Evolutionary conservation across 2,113 vertebrate species (phyloP).

Genomic region (Echinops telfairi): DNA sequence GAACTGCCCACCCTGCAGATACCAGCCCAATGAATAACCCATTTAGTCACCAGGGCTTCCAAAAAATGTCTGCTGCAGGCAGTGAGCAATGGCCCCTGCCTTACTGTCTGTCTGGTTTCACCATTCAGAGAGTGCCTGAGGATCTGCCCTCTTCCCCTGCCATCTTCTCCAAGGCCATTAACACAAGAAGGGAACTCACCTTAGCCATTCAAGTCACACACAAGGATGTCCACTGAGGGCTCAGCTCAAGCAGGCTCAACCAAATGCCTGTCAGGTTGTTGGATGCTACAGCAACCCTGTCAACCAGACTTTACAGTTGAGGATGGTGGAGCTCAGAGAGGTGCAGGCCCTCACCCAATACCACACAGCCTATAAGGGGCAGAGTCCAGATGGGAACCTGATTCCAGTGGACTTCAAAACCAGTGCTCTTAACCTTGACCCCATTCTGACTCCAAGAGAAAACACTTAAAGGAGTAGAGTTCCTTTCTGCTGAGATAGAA

Average conservation of each 20-base stretch:
- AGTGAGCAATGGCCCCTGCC: not conserved
- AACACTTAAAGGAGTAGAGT: not conserved
- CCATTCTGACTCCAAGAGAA: not conserved
- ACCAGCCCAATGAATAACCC: no score
- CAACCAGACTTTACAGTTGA: not conserved
- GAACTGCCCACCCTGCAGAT: no score
- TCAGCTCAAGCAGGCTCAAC: not conserved
- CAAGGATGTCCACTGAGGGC: not conserved
- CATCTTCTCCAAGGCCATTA: constrained; percentile 31
- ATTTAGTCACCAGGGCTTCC: not conserved
- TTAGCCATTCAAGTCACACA: not conserved
- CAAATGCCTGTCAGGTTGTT: not conserved
- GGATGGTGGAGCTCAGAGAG: constrained; percentile 27
- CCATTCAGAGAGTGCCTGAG: not conserved
- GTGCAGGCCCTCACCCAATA: not conserved
- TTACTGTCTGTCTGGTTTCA: not conserved
- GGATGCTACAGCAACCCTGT: not conserved
- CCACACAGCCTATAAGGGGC: not conserved
- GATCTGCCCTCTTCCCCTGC: not conserved
- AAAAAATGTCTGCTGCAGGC: not conserved
- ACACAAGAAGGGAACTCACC: not conserved
- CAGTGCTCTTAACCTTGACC: constrained; percentile 18
- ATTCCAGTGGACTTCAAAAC: constrained; percentile 12
- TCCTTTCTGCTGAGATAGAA: not conserved
- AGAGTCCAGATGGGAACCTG: not conserved